Evolutionary conservation across 2,888 invertebrate genomes (phyloP), one percentile per base, ranked within the genome.

Genomic region (Noctua comes): DNA sequence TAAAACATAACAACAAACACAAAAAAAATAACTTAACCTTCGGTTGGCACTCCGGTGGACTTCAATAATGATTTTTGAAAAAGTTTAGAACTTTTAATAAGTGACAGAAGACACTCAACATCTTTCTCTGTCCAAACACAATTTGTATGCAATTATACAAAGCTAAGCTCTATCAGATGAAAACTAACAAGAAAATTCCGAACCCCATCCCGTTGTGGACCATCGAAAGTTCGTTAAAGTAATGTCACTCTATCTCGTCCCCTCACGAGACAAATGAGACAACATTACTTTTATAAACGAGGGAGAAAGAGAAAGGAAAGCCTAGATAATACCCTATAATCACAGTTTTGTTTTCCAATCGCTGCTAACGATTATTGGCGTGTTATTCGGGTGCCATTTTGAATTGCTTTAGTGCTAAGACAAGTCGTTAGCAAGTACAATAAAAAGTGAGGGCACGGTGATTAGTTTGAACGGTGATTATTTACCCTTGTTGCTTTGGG

Each of bases 281-380:
- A 83, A 90, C 90, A 87, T 88, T 89, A 93, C 84, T 86, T 81
- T 84, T 79, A 75, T 79, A 84, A 80, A 83, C 85, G 80, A 77
- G 93, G 81, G 70, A 81, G 91, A 96, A 90, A 90, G 92, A 87
- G 95, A 95, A 79, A 81, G 89, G 82, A 87, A 84, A 90, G 88
- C 85, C 87, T 88, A 94, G 95, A 95, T 96, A 96, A 96, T 96
- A 92, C 95, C 96, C 92, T 95, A 97, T 97, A 97, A 97, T 97
- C 97, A 97, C 97, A 97, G 97, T 97, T 97, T 97, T 97, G 97
- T 97, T 97, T 97, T 97, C 97, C 97, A 97, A 97, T 97, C 97
- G 97, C 95, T 96, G 95, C 95, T 97, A 97, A 97, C 97, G 97
- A 97, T 97, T 97, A 97, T 97, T 97, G 97, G 97, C 97, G 96